Conservation (phyloP, 2,113 vertebrate genomes). For the Chaenocephalus aceratus region DNA sequence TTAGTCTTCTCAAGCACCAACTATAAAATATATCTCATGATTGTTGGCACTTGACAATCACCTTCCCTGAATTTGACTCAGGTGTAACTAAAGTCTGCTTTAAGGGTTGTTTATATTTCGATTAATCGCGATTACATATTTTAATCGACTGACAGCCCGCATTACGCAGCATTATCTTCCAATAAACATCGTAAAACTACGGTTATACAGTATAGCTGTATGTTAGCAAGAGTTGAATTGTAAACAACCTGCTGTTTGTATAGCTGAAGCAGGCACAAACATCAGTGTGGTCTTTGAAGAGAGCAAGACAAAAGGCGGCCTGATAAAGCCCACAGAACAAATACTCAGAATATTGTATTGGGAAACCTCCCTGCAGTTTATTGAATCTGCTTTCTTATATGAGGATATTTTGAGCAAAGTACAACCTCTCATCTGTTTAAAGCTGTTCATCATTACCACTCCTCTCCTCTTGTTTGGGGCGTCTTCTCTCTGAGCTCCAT, state of each 20-base stretch:
- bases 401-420: constrained; percentile 58
- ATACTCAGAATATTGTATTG: not conserved
- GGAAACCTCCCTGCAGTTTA: constrained; percentile 7
- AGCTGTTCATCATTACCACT: constrained; percentile 58
- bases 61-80: too few species aligned
- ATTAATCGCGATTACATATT: too few species aligned
- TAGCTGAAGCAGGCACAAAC: not conserved
- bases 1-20: too few species aligned
- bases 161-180: too few species aligned
- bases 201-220: not conserved
- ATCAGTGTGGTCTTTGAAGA: not conserved
- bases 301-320: not conserved
- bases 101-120: too few species aligned
- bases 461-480: constrained; percentile 55
- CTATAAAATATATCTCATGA: too few species aligned
- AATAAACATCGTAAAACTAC: not conserved
- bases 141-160: too few species aligned
- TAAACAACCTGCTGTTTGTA: not conserved
- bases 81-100: too few species aligned
- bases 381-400: not conserved
- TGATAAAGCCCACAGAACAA: constrained; percentile 5
- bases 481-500: constrained; percentile 55
- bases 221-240: not conserved
- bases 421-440: constrained; percentile 55
- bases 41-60: too few species aligned